Evolutionary conservation across 2,113 vertebrate species (phyloP), one percentile per base, ranked within the genome.

Genomic region (Lates calcarifer): DNA sequence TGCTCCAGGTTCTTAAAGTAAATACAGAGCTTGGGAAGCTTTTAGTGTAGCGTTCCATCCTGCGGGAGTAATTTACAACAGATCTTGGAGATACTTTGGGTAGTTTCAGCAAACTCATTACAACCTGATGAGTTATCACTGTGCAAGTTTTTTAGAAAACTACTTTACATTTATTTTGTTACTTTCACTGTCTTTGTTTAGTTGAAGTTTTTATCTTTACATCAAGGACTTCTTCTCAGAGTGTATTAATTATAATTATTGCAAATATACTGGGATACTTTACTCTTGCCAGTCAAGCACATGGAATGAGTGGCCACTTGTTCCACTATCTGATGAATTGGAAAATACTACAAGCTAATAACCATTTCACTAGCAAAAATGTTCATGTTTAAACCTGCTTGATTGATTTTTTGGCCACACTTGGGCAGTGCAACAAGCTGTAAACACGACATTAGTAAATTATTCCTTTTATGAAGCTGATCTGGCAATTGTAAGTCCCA

Each of bases 1-100:
- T 39, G 67, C 82, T 77, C 55, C 17, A 45, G 64, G 81, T 87
- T 87, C 26, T 80, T 75, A 77, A 79, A 85, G 90, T 90, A 87
- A 89, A 91, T 45, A 83, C 78, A 41, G 83, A 84, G 43, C 73
- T 77, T 73, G 66, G 70, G 80, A 86, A 73, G 63, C 65, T 73
- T 37, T 85, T 33, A 33, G 71, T 47, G 69, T 77, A 58, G 15
- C 3, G 35, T 47, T 70, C 9, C 57, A n/a, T 81, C 74, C 35
- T 74, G 72, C 77, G 31, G 24, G 55, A 77, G 37, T 58, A 39
- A 75, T 70, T 85, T 39, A 78, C 53, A 24, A 3, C 73, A 77
- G 77, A 86, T 86, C 83, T 26, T 22, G 0, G 28, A 31, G 63
- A 22, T 83, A 71, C 29, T 28, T 28, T 24, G 67, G 18, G 12